Conservation (phyloP, 2,113 vertebrate genomes). For the Alligator mississippiensis region DNA sequence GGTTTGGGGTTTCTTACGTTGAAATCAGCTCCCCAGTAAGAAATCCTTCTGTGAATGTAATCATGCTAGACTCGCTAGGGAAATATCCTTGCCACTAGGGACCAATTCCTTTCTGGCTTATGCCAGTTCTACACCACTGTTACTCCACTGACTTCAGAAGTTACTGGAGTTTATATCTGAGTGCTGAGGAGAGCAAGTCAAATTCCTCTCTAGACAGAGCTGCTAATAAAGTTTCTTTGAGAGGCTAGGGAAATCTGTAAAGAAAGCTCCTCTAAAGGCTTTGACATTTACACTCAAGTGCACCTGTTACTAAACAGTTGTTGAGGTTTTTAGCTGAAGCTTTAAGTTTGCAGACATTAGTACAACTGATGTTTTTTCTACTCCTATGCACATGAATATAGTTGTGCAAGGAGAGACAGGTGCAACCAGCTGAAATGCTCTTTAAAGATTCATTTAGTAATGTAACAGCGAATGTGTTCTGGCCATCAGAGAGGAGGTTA, state of each 20-base stretch:
- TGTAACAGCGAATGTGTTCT: conserved; percentile 23
- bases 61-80: accelerated
- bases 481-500: background rate
- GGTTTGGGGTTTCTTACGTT: background rate
- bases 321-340: conserved; percentile 54
- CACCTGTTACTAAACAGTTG: conserved; percentile 76
- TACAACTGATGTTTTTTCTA: conserved; percentile 54
- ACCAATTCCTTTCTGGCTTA: background rate
- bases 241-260: conserved; percentile 7
- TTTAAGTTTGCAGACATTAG: conserved; percentile 63
- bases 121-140: background rate
- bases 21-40: background rate
- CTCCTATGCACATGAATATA: background rate
- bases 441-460: conserved; percentile 57
- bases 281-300: background rate
- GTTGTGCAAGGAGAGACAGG: conserved; percentile 64
- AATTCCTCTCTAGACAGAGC: background rate
- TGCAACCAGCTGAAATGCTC: conserved; percentile 52
- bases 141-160: accelerated
- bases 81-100: background rate
- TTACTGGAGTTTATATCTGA: background rate
- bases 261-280: background rate
- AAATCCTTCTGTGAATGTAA: background rate
- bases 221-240: background rate
- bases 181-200: background rate